Evolutionary conservation across 2,113 vertebrate species (phyloP).

Genomic region (Pedetes capensis): DNA sequence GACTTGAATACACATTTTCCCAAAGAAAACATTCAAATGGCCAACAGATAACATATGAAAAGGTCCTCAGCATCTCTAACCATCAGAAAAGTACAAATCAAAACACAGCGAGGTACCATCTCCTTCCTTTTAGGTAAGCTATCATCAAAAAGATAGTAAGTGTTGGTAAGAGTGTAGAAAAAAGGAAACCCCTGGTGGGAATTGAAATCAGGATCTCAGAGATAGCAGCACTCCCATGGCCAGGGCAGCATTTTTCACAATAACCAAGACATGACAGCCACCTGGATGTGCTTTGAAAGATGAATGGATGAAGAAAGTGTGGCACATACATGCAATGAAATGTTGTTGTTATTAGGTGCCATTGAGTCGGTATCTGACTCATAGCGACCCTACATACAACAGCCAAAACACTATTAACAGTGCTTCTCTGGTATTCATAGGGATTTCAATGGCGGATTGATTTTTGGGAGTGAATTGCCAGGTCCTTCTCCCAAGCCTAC

Average conservation of each 20-base stretch:
- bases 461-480: too few species aligned
- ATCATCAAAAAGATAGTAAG: not conserved
- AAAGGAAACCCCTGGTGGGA: not conserved
- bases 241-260: not conserved
- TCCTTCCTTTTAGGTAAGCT: not conserved
- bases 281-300: too few species aligned
- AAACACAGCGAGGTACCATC: not conserved
- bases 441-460: too few species aligned
- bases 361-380: too few species aligned
- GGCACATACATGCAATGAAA: not conserved
- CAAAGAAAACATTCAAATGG: not conserved
- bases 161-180: not conserved
- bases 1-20: not conserved
- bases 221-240: not conserved
- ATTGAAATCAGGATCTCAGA: not conserved
- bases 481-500: too few species aligned
- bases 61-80: not conserved
- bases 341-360: too few species aligned
- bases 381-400: too few species aligned
- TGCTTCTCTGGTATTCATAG: too few species aligned
- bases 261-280: not conserved
- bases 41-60: not conserved
- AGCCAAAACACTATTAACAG: too few species aligned
- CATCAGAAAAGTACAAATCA: not conserved
- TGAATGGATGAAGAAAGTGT: not conserved